Evolutionary conservation across 2,888 invertebrate genomes (phyloP), one percentile per base, ranked within the genome.

Genomic region (Ormia ochracea): DNA sequence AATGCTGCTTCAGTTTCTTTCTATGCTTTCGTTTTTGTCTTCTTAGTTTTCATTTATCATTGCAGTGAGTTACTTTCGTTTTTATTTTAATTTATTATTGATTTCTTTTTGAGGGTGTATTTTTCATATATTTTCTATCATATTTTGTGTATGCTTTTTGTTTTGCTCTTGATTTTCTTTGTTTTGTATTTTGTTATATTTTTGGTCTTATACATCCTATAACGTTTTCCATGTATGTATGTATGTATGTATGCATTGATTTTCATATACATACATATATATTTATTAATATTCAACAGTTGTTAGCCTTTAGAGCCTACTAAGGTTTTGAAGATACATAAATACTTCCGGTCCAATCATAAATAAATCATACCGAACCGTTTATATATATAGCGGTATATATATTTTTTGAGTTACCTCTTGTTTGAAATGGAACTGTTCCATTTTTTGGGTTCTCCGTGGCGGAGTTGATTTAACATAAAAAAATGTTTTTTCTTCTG

Each of bases 91-190:
- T 19, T 54, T 43, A 50, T 14, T 43, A 68, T 45, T 45, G 26
- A n/a, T n/a, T n/a, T n/a, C 23, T 59, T 33, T 31, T 14, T 9
- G 4, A 19, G 38, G 0, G n/a, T 9, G 23, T 14, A 0, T 23
- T 56, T 17, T 33, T 69, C 17, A 23, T 17, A 12, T 14, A 31
- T 7, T n/a, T n/a, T n/a, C n/a, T n/a, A n/a, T n/a, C n/a, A 33
- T 43, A 23, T 33, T 31, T 58, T 59, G 12, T 48, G 28, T 48
- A n/a, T 3, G 19, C 0, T 38, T 28, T 58, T 69, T 69, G 69
- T 69, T 59, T 69, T 69, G 69, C 36, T 59, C 38, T 69, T 48
- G 48, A 69, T 48, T 69, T 69, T 69, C 69, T 58, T 38, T 28
- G 33, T 59, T 68, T 54, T 36, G n/a, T 9, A 17, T 33, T 69